Base-by-base conservation (phyloP, 2,888 invertebrate genomes). In the Tetragnatha montana region DNA sequence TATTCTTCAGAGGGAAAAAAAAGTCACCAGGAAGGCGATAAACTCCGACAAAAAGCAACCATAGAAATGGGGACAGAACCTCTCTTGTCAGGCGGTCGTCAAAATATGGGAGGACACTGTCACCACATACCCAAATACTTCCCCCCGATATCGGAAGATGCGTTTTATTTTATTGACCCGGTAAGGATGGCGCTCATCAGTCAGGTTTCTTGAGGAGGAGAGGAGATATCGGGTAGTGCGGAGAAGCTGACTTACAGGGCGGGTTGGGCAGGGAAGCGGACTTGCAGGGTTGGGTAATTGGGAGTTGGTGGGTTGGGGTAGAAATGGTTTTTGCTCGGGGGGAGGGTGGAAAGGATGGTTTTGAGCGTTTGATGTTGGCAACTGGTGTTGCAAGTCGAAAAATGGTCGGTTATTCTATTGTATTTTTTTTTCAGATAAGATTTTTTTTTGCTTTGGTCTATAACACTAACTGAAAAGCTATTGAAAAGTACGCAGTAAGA, bases 101-200 rank as follows among this genome's bases (percentile, higher is more conserved):
- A 81, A 87, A 87, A 87, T 87, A 82, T 87, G 81, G 60, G 87
- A 71, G 71, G 81, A 69, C 76, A 82, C 75, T 87, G 87, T 87
- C 87, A 87, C 75, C 87, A 49, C 87, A 49, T 69, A 50, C 50
- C 78, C 68, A 74, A 87, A 80, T 35, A 80, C 81, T 70, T 69
- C 87, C 75, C 21, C 68, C n/a, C 75, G 87, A 87, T 81, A 81
- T 87, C 81, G 87, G 87, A 60, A 80, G 76, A 87, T 81, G 81
- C 81, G 50, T 81, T 81, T 81, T 81, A 81, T 81, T 81, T 81
- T 81, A 81, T 81, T 81, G 71, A 71, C 81, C 49, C 12, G 69
- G 50, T 22, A 81, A 49, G 49, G 81, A 81, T 71, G 81, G 47
- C 71, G 51, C 69, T 81, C 71, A 49, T 0, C 71, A 19, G 60